Evolutionary conservation across 2,113 vertebrate species (phyloP).

Genomic region (Dromas ardeola): DNA sequence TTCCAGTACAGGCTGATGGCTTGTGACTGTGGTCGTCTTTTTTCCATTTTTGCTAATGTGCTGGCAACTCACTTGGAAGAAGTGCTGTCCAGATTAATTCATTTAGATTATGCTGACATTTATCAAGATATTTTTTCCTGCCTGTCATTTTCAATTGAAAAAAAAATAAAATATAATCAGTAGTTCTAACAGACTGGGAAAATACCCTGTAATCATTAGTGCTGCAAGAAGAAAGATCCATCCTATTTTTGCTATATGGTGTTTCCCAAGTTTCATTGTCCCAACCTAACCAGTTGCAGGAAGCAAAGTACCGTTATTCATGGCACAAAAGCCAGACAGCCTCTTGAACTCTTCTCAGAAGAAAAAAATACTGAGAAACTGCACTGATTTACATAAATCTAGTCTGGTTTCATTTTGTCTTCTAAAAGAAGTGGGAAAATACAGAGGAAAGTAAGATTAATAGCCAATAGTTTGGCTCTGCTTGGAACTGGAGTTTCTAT

Average conservation of each 20-base stretch:
- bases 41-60: neutral
- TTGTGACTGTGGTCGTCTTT: neutral
- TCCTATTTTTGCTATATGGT: neutral
- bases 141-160: neutral
- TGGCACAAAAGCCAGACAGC: neutral
- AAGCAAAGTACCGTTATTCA: neutral
- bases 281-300: neutral
- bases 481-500: neutral
- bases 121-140: neutral
- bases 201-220: neutral
- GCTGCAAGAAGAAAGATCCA: neutral
- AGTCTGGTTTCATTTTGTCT: neutral
- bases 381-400: neutral
- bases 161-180: neutral
- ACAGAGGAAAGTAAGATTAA: neutral
- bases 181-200: neutral
- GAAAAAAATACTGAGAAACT: neutral
- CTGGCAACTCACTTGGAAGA: neutral
- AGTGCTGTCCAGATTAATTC: neutral
- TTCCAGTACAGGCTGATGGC: neutral
- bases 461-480: neutral
- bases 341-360: neutral
- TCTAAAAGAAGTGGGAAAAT: neutral
- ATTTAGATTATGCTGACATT: neutral
- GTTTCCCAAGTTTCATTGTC: neutral